Evolutionary conservation across 1,140 invertebrate species (phyloP).

Genomic region (Centruroides vittatus): DNA sequence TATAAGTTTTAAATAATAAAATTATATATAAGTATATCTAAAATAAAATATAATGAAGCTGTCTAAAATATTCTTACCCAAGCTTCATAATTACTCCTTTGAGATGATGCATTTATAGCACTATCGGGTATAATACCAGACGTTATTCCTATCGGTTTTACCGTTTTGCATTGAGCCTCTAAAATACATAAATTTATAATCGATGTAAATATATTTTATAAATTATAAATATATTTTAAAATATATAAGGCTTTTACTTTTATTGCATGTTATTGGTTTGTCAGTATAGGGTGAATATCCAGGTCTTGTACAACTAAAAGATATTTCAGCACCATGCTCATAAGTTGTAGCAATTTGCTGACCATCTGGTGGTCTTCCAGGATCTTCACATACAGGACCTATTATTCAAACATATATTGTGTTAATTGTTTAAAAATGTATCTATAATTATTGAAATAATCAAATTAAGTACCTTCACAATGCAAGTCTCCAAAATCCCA

Average conservation of each 20-base stretch:
- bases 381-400: constrained; percentile 84
- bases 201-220: neutral
- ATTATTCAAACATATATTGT: neutral
- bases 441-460: neutral
- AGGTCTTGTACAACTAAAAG: constrained; percentile 73
- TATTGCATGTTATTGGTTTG: constrained; percentile 72
- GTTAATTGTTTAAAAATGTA: neutral
- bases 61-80: constrained; percentile 15
- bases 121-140: constrained; percentile 85
- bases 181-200: constrained; percentile 24
- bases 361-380: constrained; percentile 82
- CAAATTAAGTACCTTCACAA: constrained; percentile 50
- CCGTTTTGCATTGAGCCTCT: constrained; percentile 85
- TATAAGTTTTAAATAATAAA: neutral
- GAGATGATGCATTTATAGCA: constrained; percentile 90
- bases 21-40: neutral
- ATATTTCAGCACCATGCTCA: constrained; percentile 77
- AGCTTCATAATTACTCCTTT: constrained; percentile 36
- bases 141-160: constrained; percentile 75
- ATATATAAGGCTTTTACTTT: constrained; percentile 15
- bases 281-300: constrained; percentile 87
- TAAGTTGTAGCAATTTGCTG: constrained; percentile 76
- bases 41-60: neutral
- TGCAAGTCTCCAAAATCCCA: constrained; percentile 95
- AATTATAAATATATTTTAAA: neutral